Conservation (phyloP, 1,140 invertebrate species). For the Drosophila saltans region DNA sequence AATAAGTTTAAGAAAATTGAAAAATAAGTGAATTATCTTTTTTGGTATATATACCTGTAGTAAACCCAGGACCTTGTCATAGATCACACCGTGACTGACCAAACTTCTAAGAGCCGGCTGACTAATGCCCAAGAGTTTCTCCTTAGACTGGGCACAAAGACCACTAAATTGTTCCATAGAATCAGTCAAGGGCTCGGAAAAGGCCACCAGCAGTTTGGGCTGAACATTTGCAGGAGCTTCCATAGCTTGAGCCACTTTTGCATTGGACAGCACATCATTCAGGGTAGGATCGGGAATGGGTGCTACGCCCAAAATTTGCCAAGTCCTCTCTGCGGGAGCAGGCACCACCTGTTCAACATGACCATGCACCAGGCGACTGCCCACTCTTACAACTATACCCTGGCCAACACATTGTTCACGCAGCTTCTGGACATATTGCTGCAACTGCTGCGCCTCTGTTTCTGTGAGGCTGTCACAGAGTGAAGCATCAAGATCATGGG, state of each 20-base stretch:
- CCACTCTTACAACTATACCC: constrained; percentile 85
- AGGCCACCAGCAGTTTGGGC: constrained; percentile 68
- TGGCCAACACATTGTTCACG: constrained; percentile 87
- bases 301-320: constrained; percentile 47
- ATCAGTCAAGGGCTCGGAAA: constrained; percentile 64
- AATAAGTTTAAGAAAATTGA: not conserved
- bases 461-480: constrained; percentile 86
- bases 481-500: constrained; percentile 89
- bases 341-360: constrained; percentile 57
- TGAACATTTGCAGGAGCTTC: constrained; percentile 29
- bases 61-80: constrained; percentile 85
- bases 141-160: constrained; percentile 48
- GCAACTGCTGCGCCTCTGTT: constrained; percentile 85
- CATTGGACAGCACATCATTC: constrained; percentile 54
- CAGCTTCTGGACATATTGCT: constrained; percentile 87
- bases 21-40: no score
- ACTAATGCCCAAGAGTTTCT: constrained; percentile 69
- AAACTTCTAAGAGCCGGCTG: constrained; percentile 82
- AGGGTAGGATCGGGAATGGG: constrained; percentile 58
- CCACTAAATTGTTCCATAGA: constrained; percentile 43
- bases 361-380: constrained; percentile 46
- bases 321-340: constrained; percentile 27
- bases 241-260: constrained; percentile 55
- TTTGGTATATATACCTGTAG: constrained; percentile 65
- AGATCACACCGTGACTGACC: constrained; percentile 85